Base-by-base conservation (phyloP, 2,888 invertebrate species). In the Malacosoma neustria region DNA sequence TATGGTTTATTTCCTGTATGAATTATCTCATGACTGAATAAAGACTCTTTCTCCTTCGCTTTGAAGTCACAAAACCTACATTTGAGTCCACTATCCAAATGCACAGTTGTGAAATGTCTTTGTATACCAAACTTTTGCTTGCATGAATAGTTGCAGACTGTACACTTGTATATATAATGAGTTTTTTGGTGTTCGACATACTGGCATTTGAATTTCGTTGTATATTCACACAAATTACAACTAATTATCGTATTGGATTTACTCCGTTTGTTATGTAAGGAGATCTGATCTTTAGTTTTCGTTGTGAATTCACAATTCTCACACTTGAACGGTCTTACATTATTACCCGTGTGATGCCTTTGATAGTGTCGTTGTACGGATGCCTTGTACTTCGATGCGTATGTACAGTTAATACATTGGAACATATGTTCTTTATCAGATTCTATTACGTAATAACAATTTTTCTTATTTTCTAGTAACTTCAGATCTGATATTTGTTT, bases 251-350 rank as follows among this genome's bases (percentile, higher is more conserved):
- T 31, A 0, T 60, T 56, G 0, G 69, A 62, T 6, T 57, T 49
- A 33, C 75, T 77, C 0, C 77, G 38, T 41, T 74, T 76, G n/a
- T 66, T 73, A 33, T 80, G 80, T 7, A 79, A 42, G 0, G 68
- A 48, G 4, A 79, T 74, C 30, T 76, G 72, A 9, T 81, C 80
- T 46, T 74, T 73, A 0, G 79, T 80, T 55, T 79, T 79, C 0
- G 79, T 75, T 0, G 70, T 62, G 30, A 77, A 80, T 14, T 72
- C 72, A 34, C 80, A 81, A 32, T 75, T 72, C 0, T 59, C 36
- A 33, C 80, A 81, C 38, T 71, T 71, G 38, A 68, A 81, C 0
- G 80, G 80, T 2, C 67, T 43, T 11, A 62, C 6, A 7, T 22
- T 63, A 1, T 66, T 46, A 0, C 66, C 68, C 0, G 75, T 76